phyloP scores from a whole-genome alignment of 1,140 invertebrate genomes.

The Andricus grossulariae region DNA sequence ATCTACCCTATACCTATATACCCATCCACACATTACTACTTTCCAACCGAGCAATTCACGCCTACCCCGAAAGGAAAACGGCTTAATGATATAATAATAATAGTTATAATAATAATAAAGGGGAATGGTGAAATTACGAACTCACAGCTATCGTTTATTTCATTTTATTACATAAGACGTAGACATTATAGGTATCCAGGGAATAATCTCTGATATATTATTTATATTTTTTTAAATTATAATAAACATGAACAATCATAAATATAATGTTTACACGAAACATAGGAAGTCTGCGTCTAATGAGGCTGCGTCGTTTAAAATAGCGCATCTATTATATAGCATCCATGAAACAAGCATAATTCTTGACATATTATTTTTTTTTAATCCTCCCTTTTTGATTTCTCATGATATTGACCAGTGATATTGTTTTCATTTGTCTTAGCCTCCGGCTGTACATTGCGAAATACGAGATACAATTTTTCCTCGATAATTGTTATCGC shows the following conservation, averaged over 20 bases:
- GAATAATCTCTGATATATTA: conserved; percentile 72
- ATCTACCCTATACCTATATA: no score
- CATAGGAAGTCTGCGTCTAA: conserved; percentile 71
- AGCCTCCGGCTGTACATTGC: conserved; percentile 47
- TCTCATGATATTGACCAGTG: conserved; percentile 40
- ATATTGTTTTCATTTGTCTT: conserved; percentile 29
- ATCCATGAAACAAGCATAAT: conserved; percentile 63
- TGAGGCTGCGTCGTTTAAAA: conserved; percentile 72
- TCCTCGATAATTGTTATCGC: conserved; percentile 7
- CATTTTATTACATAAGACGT: conserved; percentile 56
- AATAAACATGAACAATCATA: conserved; percentile 76
- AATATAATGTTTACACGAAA: conserved; percentile 74
- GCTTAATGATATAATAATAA: no score
- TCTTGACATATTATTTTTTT: conserved; percentile 39
- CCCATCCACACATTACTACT: no score
- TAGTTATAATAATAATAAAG: no score
- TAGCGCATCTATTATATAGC: conserved; percentile 70
- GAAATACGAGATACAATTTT: conserved; percentile 48
- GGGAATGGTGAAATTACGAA: neutral
- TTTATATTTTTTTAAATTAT: conserved; percentile 72
- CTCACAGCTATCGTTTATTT: neutral
- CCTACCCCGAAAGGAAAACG: no score
- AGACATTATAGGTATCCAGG: conserved; percentile 71
- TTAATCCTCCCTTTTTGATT: conserved; percentile 43
- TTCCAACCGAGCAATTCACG: no score